These are phyloP conservation scores for Helostoma temminkii DNA, from an alignment of 2,797 vertebrate species.

Conservation along the genomic window DNA sequence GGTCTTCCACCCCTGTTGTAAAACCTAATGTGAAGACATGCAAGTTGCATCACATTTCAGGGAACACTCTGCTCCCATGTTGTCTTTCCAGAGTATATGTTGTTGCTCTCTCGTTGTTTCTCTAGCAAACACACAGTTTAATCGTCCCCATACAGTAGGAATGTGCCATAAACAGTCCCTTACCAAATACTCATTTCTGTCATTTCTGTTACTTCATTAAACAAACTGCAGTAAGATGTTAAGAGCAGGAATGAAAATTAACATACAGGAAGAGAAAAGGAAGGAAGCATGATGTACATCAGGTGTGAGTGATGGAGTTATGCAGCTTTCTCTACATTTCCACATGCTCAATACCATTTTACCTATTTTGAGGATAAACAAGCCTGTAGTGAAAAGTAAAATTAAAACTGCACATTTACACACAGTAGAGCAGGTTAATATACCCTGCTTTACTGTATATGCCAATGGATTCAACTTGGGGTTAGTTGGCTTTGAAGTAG, in stretches of 20 bases:
- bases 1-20: conserved; percentile 32
- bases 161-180: conserved; percentile 72
- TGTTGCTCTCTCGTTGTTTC: conserved; percentile 44
- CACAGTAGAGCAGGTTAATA: conserved; percentile 48
- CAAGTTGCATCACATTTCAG: conserved; percentile 42
- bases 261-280: conserved; percentile 51
- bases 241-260: conserved; percentile 73
- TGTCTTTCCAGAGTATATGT: too few species aligned
- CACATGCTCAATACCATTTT: conserved; percentile 34
- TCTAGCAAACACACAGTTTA: conserved; percentile 68
- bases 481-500: conserved; percentile 77
- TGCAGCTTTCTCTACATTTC: conserved; percentile 49
- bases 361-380: conserved; percentile 42
- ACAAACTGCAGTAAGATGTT: conserved; percentile 81
- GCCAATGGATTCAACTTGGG: conserved; percentile 62
- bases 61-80: conserved; percentile 14
- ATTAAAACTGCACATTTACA: conserved; percentile 17
- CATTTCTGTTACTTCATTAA: too few species aligned
- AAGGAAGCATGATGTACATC: conserved; percentile 29
- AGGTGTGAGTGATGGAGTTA: conserved; percentile 38
- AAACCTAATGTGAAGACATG: conserved; percentile 50
- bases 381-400: conserved; percentile 3
- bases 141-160: conserved; percentile 72
- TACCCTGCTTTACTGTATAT: conserved; percentile 63
- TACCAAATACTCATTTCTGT: conserved; percentile 68